Conservation (phyloP, 1,140 invertebrate species). For the Sminthurinus signatus region DNA sequence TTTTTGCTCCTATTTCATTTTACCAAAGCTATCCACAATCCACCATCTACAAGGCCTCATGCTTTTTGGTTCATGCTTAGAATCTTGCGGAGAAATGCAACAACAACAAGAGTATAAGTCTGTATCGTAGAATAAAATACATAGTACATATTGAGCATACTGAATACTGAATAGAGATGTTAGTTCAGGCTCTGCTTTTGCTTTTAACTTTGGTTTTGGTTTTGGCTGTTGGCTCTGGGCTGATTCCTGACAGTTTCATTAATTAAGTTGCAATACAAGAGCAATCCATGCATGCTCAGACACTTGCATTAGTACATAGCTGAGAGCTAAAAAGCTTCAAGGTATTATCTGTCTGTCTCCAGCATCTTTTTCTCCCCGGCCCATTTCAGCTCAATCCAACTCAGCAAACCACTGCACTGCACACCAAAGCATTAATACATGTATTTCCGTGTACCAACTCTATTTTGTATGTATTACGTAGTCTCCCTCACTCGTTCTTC, state of each 20-base stretch:
- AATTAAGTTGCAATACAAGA: conserved; percentile 31
- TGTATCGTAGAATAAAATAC: background rate
- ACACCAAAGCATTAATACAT: too few species aligned
- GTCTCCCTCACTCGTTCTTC: too few species aligned
- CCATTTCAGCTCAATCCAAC: too few species aligned
- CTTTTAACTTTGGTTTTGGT: background rate
- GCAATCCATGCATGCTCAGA: conserved; percentile 13
- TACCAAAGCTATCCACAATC: too few species aligned
- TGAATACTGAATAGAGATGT: background rate
- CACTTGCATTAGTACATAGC: conserved; percentile 1
- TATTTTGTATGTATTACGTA: too few species aligned
- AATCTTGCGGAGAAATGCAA: background rate
- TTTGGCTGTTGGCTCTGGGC: background rate
- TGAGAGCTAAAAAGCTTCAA: background rate
- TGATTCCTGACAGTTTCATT: conserved; percentile 19
- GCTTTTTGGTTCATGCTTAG: background rate
- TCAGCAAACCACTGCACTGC: too few species aligned
- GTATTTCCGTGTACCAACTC: too few species aligned
- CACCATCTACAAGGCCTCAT: too few species aligned
- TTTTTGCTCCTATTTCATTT: too few species aligned
- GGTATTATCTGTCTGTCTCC: background rate
- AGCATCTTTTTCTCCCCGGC: too few species aligned
- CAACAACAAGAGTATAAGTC: background rate
- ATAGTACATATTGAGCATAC: background rate
- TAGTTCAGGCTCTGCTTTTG: background rate